A percentile compares a stretch with the other conserved stretches of the same genome.
These are phyloP conservation scores for Cirrhinus molitorella DNA, from an alignment of 2,797 vertebrate species.

Conservation along the genomic window DNA sequence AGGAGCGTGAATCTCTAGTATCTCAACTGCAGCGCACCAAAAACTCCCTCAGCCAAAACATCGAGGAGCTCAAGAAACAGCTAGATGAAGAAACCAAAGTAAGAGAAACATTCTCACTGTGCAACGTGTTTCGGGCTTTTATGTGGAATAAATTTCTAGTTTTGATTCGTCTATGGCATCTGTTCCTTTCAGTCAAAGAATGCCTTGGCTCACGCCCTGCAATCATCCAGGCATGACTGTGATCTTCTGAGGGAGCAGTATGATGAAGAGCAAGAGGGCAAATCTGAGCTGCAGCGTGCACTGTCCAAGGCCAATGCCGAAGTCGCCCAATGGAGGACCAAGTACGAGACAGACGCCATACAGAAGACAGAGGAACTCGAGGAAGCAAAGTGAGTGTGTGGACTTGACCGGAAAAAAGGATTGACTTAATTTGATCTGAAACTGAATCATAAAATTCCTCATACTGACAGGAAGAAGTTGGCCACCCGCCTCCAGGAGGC, in stretches of 20 bases:
- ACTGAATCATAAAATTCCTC: background rate
- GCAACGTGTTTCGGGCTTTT: conserved; percentile 6
- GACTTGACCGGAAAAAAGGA: background rate
- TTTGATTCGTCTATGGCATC: background rate
- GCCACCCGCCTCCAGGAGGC: conserved; percentile 89
- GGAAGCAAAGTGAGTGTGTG: conserved; percentile 88
- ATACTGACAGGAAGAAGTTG: conserved; percentile 87
- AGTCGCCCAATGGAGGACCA: conserved; percentile 95
- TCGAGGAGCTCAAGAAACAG: conserved; percentile 92
- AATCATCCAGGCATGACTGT: conserved; percentile 89
- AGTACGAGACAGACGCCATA: conserved; percentile 93
- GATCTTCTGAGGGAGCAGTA: conserved; percentile 93
- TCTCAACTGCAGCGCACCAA: conserved; percentile 91
- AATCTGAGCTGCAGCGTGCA: conserved; percentile 88
- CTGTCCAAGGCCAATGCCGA: conserved; percentile 91
- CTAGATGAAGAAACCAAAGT: conserved; percentile 95
- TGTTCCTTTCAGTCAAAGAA: conserved; percentile 82
- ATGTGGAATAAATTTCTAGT: background rate
- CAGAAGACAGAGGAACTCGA: conserved; percentile 94
- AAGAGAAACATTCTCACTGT: conserved; percentile 11
- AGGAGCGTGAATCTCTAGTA: conserved; percentile 88
- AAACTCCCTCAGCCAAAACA: conserved; percentile 83
- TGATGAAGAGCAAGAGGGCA: conserved; percentile 90
- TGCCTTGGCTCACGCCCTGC: conserved; percentile 87
- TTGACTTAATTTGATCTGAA: background rate